Conservation (phyloP, 2,797 vertebrate species). For the Mormyrops boulengeri region DNA sequence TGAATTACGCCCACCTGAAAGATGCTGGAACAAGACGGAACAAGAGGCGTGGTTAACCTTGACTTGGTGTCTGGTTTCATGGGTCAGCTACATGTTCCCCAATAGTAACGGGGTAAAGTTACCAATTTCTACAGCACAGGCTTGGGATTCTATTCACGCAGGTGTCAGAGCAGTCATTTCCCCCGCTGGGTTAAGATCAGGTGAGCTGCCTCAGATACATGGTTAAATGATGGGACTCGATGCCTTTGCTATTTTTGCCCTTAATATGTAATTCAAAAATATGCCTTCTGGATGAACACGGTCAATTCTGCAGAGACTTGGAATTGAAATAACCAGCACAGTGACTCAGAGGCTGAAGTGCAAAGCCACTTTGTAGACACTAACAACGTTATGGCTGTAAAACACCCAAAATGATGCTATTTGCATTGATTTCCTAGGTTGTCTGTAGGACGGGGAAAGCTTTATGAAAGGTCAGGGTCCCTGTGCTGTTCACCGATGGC, state of each 20-base stretch:
- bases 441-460: constrained; percentile 48
- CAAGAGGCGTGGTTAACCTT: constrained; percentile 50
- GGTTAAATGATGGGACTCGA: background rate
- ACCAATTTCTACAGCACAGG: background rate
- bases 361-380: constrained; percentile 28
- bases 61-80: constrained; percentile 38
- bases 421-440: constrained; percentile 45
- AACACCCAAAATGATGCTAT: constrained; percentile 44
- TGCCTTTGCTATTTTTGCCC: background rate
- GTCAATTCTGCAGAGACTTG: background rate
- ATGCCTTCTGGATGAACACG: constrained; percentile 11
- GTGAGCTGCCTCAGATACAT: background rate
- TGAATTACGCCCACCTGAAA: constrained; percentile 44
- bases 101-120: background rate
- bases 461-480: constrained; percentile 70
- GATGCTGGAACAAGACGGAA: constrained; percentile 38
- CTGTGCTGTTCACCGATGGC: constrained; percentile 56
- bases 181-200: background rate
- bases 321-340: constrained; percentile 19
- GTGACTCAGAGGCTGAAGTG: background rate
- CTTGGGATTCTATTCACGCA: background rate
- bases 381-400: constrained; percentile 46
- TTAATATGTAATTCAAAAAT: background rate
- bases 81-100: background rate
- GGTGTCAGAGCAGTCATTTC: background rate